Conservation (phyloP, 2,888 invertebrate species). For the Plusia festucae region DNA sequence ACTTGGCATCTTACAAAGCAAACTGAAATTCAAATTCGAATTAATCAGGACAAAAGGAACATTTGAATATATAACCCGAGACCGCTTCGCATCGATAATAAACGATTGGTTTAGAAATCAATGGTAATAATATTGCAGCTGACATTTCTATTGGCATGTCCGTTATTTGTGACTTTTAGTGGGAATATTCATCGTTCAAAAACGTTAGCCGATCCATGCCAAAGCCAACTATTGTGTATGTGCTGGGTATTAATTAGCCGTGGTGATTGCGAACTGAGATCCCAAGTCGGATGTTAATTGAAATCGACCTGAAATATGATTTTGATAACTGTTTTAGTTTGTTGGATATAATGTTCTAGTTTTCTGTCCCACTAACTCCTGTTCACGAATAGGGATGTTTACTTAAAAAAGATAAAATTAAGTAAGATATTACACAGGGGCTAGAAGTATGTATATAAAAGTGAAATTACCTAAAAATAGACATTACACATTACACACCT, state of each 20-base stretch:
- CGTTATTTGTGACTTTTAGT: constrained; percentile 37
- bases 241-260: constrained; percentile 43
- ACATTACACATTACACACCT: no score
- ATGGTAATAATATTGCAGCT: constrained; percentile 47
- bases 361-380: no score
- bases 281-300: constrained; percentile 32
- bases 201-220: constrained; percentile 49
- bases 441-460: no score
- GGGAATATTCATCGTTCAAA: constrained; percentile 38
- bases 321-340: constrained; percentile 27
- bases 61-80: constrained; percentile 22
- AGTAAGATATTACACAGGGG: no score
- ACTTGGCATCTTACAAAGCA: constrained; percentile 5
- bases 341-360: not conserved
- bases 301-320: constrained; percentile 46
- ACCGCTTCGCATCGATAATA: constrained; percentile 37
- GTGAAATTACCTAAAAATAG: not conserved
- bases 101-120: constrained; percentile 48
- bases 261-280: constrained; percentile 47
- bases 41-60: constrained; percentile 13
- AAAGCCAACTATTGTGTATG: constrained; percentile 45
- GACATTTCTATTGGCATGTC: constrained; percentile 51
- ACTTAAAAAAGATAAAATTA: no score
- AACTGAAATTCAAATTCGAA: constrained; percentile 10
- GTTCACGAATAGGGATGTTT: no score